phyloP scores from a whole-genome alignment of 2,113 vertebrate species.

The Ageneiosus marmoratus region DNA sequence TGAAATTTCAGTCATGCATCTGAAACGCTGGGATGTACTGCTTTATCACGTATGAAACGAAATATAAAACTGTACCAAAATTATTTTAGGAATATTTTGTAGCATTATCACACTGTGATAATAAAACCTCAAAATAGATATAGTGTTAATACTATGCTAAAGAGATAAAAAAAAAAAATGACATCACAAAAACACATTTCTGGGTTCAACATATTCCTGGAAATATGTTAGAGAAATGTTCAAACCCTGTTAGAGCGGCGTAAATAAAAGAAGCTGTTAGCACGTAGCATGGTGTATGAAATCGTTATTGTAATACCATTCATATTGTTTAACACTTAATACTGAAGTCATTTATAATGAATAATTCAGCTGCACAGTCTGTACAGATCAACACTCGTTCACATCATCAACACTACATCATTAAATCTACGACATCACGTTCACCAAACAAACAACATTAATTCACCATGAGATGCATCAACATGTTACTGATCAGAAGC shows the following conservation, averaged over 20 bases:
- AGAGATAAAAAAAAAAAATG: background rate
- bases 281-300: background rate
- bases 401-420: slow-evolving; percentile 30
- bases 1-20: background rate
- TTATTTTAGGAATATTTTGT: background rate
- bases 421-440: slow-evolving; percentile 34
- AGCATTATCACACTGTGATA: slow-evolving; percentile 8
- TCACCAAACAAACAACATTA: slow-evolving; percentile 42
- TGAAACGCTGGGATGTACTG: background rate
- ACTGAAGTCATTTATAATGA: slow-evolving; percentile 11
- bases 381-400: slow-evolving; percentile 41
- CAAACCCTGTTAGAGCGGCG: background rate
- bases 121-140: slow-evolving; percentile 5
- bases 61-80: slow-evolving; percentile 24
- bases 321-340: background rate
- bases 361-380: slow-evolving; percentile 30
- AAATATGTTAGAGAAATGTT: background rate
- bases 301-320: background rate
- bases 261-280: background rate
- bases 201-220: background rate
- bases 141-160: background rate
- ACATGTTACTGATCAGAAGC: slow-evolving; percentile 20
- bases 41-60: background rate
- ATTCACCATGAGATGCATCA: slow-evolving; percentile 16
- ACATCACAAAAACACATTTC: slow-evolving; percentile 2